Percentiles rank a stretch among this genome's conserved stretches.
These are phyloP conservation scores for Picathartes gymnocephalus DNA, from an alignment of 2,113 vertebrate species.

Conservation along the genomic window DNA sequence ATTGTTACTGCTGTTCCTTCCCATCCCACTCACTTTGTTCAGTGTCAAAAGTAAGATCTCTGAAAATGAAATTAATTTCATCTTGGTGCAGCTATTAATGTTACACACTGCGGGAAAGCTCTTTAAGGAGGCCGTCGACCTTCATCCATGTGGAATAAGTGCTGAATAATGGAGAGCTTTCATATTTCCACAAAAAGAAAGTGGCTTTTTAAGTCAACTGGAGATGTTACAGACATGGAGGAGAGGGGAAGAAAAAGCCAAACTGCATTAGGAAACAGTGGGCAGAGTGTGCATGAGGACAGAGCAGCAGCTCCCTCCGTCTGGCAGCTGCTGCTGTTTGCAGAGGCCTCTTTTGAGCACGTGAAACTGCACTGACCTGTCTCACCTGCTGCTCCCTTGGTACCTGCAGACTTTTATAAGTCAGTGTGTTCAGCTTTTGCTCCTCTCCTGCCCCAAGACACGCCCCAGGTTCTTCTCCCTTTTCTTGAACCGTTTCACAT, in stretches of 20 bases:
- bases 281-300: background rate
- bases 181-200: slow-evolving; percentile 4
- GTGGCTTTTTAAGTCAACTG: slow-evolving; percentile 23
- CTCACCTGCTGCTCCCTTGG: background rate
- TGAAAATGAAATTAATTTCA: slow-evolving; percentile 20
- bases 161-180: slow-evolving; percentile 19
- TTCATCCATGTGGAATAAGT: slow-evolving; percentile 42
- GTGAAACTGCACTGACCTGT: background rate
- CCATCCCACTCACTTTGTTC: background rate
- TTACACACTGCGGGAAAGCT: background rate
- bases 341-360: background rate
- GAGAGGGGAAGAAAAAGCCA: background rate
- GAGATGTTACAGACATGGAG: background rate
- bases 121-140: background rate
- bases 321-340: background rate
- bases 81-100: background rate
- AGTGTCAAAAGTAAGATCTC: background rate
- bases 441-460: background rate
- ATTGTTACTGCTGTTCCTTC: background rate
- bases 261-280: background rate
- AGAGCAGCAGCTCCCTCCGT: background rate
- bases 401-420: background rate
- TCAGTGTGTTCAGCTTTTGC: background rate
- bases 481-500: background rate
- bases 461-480: background rate